phyloP scores from a whole-genome alignment of 2,888 invertebrate species.

The Acrobeloides nanus region DNA sequence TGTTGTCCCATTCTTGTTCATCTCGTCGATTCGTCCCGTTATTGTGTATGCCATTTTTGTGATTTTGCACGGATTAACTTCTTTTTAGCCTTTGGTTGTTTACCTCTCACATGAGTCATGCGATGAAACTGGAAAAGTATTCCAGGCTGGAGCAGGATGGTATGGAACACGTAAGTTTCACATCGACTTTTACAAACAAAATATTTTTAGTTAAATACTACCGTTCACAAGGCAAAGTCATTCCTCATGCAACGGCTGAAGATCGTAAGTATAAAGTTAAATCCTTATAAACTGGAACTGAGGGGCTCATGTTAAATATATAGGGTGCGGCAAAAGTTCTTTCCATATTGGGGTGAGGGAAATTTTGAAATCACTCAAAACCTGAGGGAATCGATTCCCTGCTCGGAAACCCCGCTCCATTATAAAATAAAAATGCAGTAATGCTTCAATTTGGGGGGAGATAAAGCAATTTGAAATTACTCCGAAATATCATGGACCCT shows the following conservation, averaged over 20 bases:
- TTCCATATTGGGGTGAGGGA: not conserved
- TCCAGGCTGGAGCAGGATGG: constrained; percentile 60
- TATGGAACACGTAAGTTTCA: constrained; percentile 57
- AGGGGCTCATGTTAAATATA: no score
- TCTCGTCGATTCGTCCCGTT: no score
- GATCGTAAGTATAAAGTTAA: constrained; percentile 43
- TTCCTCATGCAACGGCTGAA: constrained; percentile 56
- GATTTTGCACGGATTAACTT: no score
- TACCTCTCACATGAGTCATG: constrained; percentile 87
- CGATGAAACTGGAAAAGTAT: constrained; percentile 64
- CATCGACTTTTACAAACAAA: not conserved
- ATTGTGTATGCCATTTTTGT: no score
- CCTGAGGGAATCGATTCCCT: not conserved
- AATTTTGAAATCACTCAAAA: not conserved
- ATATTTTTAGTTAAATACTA: constrained; percentile 57
- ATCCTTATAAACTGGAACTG: no score
- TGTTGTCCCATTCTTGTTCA: no score
- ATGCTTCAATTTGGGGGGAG: not conserved
- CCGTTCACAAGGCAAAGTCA: constrained; percentile 59
- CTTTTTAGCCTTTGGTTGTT: constrained; percentile 79
- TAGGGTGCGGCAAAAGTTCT: constrained; percentile 1
- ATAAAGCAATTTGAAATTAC: not conserved
- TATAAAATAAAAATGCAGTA: not conserved
- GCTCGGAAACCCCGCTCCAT: not conserved
- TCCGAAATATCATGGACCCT: not conserved